Percentiles rank a stretch among this genome's conserved stretches.
phyloP scores from a whole-genome alignment of 35 echinoderm and acorn worm species.

The Ptychodera flava region DNA sequence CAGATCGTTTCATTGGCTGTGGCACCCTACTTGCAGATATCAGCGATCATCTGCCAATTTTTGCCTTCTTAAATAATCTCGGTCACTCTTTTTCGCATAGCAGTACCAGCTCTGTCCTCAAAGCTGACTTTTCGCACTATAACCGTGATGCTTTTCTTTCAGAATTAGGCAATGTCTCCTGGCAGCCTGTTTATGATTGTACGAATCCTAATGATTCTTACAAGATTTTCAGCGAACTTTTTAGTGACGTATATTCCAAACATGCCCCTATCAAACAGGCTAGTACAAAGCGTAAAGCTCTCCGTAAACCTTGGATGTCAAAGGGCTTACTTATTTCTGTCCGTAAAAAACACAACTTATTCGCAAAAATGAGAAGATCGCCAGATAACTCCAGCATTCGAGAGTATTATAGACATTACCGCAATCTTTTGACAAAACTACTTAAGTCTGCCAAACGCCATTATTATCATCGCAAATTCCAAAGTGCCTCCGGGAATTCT shows the following conservation, averaged over 20 bases:
- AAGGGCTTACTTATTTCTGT: background rate
- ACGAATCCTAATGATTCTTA: background rate
- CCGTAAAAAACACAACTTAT: background rate
- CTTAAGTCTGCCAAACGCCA: background rate
- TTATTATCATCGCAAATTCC: background rate
- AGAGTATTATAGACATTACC: background rate
- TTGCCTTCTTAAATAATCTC: background rate
- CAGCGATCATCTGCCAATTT: background rate
- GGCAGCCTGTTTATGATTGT: background rate
- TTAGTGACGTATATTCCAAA: background rate
- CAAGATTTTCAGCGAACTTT: background rate
- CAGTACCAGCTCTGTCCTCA: no score
- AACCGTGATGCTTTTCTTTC: background rate
- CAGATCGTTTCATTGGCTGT: background rate
- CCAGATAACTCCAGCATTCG: background rate
- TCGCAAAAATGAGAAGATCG: background rate
- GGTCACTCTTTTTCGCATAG: background rate
- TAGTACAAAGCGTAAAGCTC: no score
- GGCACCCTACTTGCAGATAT: background rate
- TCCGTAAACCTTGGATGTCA: background rate
- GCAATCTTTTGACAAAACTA: background rate
- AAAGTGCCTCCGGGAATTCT: background rate
- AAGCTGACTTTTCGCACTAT: background rate
- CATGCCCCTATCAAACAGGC: background rate
- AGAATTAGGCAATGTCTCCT: background rate